Conservation (phyloP, 2,888 invertebrate species). For the Dolichopus griseipennis region DNA sequence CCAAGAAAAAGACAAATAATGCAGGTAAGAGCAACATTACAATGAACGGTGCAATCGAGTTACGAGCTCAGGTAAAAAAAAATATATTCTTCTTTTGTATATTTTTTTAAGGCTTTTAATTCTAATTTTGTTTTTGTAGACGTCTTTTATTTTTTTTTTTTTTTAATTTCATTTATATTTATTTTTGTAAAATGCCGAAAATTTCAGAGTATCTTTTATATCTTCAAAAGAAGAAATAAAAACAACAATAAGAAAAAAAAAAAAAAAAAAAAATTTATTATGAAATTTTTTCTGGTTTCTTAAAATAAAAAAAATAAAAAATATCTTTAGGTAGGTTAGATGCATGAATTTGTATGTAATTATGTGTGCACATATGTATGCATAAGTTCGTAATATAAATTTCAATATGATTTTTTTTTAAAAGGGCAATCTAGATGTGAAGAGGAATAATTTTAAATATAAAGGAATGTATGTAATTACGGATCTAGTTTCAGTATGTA, state of each 20-base stretch:
- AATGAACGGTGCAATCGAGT: neutral
- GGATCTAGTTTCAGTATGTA: no score
- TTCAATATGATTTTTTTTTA: no score
- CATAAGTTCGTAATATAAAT: neutral
- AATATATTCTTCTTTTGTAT: neutral
- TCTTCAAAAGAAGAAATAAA: neutral
- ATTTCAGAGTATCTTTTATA: constrained; percentile 6
- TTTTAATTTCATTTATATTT: neutral
- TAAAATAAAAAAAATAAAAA: neutral
- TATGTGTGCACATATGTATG: neutral
- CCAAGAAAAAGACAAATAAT: no score
- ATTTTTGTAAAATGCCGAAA: constrained; percentile 4
- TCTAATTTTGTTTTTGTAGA: neutral
- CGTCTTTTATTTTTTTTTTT: no score
- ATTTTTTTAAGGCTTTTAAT: neutral
- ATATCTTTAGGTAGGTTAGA: neutral
- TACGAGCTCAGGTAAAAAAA: neutral
- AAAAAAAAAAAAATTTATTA: neutral
- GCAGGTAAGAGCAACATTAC: neutral
- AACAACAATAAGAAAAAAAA: neutral
- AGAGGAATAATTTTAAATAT: no score
- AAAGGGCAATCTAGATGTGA: no score
- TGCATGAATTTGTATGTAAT: neutral
- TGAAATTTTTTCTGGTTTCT: neutral
- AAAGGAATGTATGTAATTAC: no score